phyloP scores from a whole-genome alignment of 2,113 vertebrate genomes.

The Narcine bancroftii region DNA sequence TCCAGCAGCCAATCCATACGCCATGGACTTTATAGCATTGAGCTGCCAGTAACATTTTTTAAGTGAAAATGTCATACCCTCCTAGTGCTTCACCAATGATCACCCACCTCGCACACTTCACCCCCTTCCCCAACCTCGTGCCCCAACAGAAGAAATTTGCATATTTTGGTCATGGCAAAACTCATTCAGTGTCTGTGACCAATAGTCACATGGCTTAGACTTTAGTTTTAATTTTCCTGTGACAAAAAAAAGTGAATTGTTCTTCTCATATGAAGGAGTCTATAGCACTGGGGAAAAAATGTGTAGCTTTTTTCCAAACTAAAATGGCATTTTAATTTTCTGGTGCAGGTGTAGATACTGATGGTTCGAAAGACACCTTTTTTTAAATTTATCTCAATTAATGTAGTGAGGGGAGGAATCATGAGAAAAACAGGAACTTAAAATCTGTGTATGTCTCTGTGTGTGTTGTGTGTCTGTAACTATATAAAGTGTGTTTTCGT shows the following conservation, averaged over 20 bases:
- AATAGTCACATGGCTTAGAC: slow-evolving; percentile 25
- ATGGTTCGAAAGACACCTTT: neutral
- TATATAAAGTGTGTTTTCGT: slow-evolving; percentile 23
- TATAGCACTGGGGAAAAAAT: neutral
- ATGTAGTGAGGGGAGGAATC: neutral
- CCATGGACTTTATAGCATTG: slow-evolving; percentile 36
- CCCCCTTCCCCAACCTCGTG: neutral
- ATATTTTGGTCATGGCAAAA: slow-evolving; percentile 21
- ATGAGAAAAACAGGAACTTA: slow-evolving; percentile 16
- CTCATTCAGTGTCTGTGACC: slow-evolving; percentile 11
- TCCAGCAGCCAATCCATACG: slow-evolving; percentile 32
- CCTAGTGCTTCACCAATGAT: slow-evolving; percentile 20
- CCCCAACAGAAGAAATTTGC: neutral
- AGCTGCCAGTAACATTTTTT: slow-evolving; percentile 35
- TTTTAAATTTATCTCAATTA: slow-evolving; percentile 14
- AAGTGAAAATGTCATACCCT: slow-evolving; percentile 4
- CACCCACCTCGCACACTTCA: neutral
- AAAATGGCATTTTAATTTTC: neutral
- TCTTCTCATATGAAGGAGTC: slow-evolving; percentile 14
- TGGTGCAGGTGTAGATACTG: slow-evolving; percentile 15
- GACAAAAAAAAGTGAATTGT: slow-evolving; percentile 18
- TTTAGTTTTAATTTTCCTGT: slow-evolving; percentile 29
- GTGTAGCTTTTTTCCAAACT: slow-evolving; percentile 8
- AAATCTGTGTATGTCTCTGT: slow-evolving; percentile 39
- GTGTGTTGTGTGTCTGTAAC: slow-evolving; percentile 29